Evolutionary conservation across 2,888 invertebrate species (phyloP), one percentile per base, ranked within the genome.

Genomic region (Octodonta nipae): DNA sequence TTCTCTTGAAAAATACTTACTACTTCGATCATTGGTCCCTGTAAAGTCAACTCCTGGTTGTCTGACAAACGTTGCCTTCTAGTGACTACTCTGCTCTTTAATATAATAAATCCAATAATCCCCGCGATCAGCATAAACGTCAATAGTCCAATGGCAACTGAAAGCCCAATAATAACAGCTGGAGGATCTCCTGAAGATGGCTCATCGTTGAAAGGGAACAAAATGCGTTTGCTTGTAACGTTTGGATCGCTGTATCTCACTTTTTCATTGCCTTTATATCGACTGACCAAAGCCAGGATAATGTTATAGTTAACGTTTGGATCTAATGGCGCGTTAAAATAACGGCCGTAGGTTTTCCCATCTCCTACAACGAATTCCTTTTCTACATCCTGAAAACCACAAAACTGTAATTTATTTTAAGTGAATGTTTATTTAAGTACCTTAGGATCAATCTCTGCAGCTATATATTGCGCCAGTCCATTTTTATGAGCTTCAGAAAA

Each of bases 321-420:
- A 6, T 71, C 68, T 30, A 91, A 56, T 0, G 83, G 82, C 2
- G 74, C 77, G 65, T 91, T 91, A 43, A 70, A 74, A 53, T 75
- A 87, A 0, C 73, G 73, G 40, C 81, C 80, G 53, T 87, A 83
- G 3, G 63, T 70, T 38, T 65, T 67, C 6, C 72, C 72, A 60
- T 89, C 81, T 4, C 91, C 91, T 26, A 91, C 73, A 1, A 70
- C 65, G 58, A 91, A 91, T 32, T 69, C 67, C 44, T 70, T 66
- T 26, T 71, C 62, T 6, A 75, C 68, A 38, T 74, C 70, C 56
- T 66, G 44, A 22, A 50, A 50, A n/a, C n/a, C n/a, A n/a, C n/a
- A n/a, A n/a, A n/a, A n/a, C n/a, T n/a, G n/a, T n/a, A n/a, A n/a
- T n/a, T n/a, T n/a, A n/a, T n/a, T n/a, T n/a, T n/a, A n/a, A n/a